Evolutionary conservation across 2,888 invertebrate species (phyloP).

Genomic region (Xestia sexstrigata): DNA sequence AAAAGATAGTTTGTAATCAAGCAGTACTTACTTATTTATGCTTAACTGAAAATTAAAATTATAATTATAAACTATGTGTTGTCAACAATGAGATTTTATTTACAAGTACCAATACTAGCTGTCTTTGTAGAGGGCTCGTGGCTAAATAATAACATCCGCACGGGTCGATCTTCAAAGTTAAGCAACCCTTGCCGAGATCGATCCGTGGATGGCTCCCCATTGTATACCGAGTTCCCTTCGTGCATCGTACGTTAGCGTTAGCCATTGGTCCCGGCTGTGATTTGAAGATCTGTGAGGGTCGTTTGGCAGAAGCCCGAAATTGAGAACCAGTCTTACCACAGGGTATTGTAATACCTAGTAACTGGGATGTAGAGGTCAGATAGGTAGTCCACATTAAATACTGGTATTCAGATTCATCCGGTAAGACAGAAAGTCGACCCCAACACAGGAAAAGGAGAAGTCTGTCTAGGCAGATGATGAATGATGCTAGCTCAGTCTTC

Average conservation of each 20-base stretch:
- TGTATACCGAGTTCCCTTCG: neutral
- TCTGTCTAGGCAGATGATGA: neutral
- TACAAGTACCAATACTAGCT: slow-evolving; percentile 5
- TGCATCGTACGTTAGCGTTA: neutral
- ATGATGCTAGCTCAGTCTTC: slow-evolving; percentile 9
- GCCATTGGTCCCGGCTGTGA: neutral
- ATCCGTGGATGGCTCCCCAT: neutral
- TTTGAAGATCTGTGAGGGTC: neutral
- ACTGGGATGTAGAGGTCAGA: neutral
- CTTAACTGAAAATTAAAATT: slow-evolving; percentile 24
- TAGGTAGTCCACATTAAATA: neutral
- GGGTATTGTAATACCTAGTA: neutral
- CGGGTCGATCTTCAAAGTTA: neutral
- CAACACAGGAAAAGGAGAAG: neutral
- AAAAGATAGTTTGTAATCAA: slow-evolving; percentile 29
- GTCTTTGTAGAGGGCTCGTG: neutral
- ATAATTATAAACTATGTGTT: slow-evolving; percentile 10
- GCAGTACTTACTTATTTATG: slow-evolving; percentile 36
- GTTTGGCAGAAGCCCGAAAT: neutral
- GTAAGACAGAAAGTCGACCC: neutral
- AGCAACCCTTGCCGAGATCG: neutral
- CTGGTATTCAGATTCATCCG: neutral
- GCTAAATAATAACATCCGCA: neutral
- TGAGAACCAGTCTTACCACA: neutral
- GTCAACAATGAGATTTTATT: slow-evolving; percentile 31